Conservation (phyloP, 2,888 invertebrate species). For the Oligia strigilis region DNA sequence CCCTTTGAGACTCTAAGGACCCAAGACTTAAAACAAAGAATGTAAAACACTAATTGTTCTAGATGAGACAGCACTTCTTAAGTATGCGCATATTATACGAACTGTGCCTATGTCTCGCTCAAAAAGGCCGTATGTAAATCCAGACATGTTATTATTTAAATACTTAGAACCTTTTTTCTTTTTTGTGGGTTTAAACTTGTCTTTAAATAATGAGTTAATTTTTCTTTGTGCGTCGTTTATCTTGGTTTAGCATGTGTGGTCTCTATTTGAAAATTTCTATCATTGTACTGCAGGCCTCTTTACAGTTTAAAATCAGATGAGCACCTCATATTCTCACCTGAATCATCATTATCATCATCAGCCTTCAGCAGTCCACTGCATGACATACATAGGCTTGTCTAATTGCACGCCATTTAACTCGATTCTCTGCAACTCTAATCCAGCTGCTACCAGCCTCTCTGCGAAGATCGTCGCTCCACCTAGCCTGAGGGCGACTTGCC, state of each 20-base stretch:
- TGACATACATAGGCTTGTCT: too few species aligned
- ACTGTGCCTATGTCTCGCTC: conserved; percentile 55
- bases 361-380: too few species aligned
- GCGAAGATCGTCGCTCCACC: too few species aligned
- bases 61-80: conserved; percentile 81
- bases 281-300: not conserved
- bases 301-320: not conserved
- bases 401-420: too few species aligned
- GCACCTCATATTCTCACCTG: not conserved
- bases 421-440: too few species aligned
- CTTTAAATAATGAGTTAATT: conserved; percentile 45
- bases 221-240: conserved; percentile 19
- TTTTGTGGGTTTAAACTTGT: conserved; percentile 41
- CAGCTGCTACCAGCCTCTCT: too few species aligned
- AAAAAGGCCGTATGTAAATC: conserved; percentile 65
- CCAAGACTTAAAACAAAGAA: conserved; percentile 49
- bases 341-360: not conserved
- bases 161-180: conserved; percentile 36
- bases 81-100: conserved; percentile 81
- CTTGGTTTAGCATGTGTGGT: conserved; percentile 14
- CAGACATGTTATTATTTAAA: conserved; percentile 68
- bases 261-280: not conserved
- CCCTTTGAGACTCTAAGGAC: conserved; percentile 1
- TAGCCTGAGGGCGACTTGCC: too few species aligned
- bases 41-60: conserved; percentile 80